Evolutionary conservation across 2,113 vertebrate genomes (phyloP), one percentile per base, ranked within the genome.

Genomic region (Takifugu bimaculatus): DNA sequence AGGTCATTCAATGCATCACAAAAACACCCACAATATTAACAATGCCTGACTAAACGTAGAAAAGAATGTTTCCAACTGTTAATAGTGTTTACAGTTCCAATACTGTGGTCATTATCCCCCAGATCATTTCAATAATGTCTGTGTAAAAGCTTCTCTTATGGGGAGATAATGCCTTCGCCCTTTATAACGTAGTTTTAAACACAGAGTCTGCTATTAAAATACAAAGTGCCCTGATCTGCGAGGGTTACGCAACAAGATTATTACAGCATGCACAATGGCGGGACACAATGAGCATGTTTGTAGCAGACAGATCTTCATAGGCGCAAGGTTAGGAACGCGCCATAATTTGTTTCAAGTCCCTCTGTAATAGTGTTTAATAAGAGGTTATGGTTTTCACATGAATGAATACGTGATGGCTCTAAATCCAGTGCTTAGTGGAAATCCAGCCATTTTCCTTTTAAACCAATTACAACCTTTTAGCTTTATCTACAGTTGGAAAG

Each of bases 341-440:
- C 20, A 64, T 62, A 39, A 79, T 85, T 80, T 73, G 70, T 83
- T 77, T 79, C 29, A 49, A 82, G 72, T 74, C 59, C 42, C 58
- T 60, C 50, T 51, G 62, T 83, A 88, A 86, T 79, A 63, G 66
- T 60, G 65, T 77, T 73, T 87, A 88, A 88, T 73, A 75, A 78
- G 74, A 65, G 75, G 64, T 77, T 86, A 68, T 71, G 62, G 61
- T 50, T 14, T 64, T 79, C 51, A 75, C 50, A 74, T 54, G 6
- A 60, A 71, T 32, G 68, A 65, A 78, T 20, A 20, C 20, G 20
- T 20, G 20, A 20, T 64, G 56, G 67, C 48, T 75, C 64, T 71
- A 13, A 59, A 81, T 72, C 81, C 74, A 44, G 59, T 39, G 55
- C 43, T 61, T 69, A 63, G 66, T 44, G 72, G 70, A 70, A 32